These are phyloP conservation scores for Cantharis lateralis DNA, from an alignment of 2,888 invertebrate species.

Conservation along the genomic window DNA sequence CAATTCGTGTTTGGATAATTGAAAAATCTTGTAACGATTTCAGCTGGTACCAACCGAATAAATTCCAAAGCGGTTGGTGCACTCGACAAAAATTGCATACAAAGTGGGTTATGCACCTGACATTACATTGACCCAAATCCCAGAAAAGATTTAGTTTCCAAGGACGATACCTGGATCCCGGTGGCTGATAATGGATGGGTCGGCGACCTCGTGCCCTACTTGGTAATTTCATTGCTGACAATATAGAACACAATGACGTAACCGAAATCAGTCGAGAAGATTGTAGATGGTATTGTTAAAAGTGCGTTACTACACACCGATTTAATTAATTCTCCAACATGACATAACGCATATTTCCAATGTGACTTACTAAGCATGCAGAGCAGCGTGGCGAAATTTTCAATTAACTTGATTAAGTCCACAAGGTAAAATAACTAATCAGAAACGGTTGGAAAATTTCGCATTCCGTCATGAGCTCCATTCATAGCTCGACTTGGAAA, in stretches of 20 bases:
- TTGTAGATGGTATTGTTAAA: background rate
- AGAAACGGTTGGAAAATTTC: background rate
- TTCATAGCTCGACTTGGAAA: background rate
- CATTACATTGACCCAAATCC: slow-evolving; percentile 17
- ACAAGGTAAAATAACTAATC: background rate
- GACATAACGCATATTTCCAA: background rate
- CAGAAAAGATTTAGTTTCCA: slow-evolving; percentile 17
- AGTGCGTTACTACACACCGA: background rate
- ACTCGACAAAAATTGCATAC: background rate
- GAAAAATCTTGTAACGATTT: background rate
- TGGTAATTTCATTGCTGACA: slow-evolving; percentile 24
- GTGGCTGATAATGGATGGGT: slow-evolving; percentile 30
- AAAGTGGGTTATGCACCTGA: slow-evolving; percentile 48
- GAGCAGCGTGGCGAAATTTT: background rate
- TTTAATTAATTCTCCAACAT: background rate
- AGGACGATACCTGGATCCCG: slow-evolving; percentile 30
- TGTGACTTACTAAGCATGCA: background rate
- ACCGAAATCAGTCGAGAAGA: background rate
- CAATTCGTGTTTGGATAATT: background rate
- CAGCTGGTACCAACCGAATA: background rate
- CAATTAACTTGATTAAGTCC: background rate
- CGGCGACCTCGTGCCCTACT: slow-evolving; percentile 31
- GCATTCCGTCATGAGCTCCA: background rate
- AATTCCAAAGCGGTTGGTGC: background rate
- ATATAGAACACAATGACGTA: slow-evolving; percentile 7